Evolutionary conservation across 2,888 invertebrate genomes (phyloP).

Genomic region (Lordiphosa fenestrarum): DNA sequence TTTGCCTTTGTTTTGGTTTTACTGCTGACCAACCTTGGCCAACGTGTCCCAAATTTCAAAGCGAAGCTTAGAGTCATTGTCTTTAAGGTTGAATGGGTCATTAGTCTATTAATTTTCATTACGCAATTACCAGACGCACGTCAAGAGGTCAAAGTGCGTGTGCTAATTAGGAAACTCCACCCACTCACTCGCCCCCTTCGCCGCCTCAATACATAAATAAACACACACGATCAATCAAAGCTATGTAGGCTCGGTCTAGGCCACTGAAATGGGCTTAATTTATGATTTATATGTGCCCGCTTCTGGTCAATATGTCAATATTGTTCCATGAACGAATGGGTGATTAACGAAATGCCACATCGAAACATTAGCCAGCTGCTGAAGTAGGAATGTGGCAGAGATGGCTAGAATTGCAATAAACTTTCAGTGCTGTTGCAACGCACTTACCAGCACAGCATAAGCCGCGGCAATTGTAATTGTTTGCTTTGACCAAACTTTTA

Average conservation of each 20-base stretch:
- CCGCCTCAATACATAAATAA: conserved; percentile 1
- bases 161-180: conserved; percentile 48
- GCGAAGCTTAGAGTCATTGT: conserved; percentile 20
- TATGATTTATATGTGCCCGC: conserved; percentile 39
- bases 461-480: no score
- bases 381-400: no score
- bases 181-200: conserved; percentile 1
- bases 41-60: conserved; percentile 17
- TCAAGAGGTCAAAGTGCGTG: conserved; percentile 45
- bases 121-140: conserved; percentile 39
- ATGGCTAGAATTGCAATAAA: no score
- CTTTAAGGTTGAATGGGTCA: conserved; percentile 19
- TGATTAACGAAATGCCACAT: conserved; percentile 37
- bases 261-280: conserved; percentile 30
- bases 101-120: conserved; percentile 51
- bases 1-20: conserved; percentile 23
- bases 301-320: conserved; percentile 18
- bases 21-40: conserved; percentile 14
- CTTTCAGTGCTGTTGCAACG: no score
- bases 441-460: no score
- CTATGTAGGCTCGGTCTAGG: conserved; percentile 24
- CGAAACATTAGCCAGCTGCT: no score
- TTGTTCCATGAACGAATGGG: conserved; percentile 46
- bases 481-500: no score
- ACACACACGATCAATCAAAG: conserved; percentile 46